phyloP scores from a whole-genome alignment of 2,888 invertebrate genomes.

The Marasmarcha lunaedactyla region DNA sequence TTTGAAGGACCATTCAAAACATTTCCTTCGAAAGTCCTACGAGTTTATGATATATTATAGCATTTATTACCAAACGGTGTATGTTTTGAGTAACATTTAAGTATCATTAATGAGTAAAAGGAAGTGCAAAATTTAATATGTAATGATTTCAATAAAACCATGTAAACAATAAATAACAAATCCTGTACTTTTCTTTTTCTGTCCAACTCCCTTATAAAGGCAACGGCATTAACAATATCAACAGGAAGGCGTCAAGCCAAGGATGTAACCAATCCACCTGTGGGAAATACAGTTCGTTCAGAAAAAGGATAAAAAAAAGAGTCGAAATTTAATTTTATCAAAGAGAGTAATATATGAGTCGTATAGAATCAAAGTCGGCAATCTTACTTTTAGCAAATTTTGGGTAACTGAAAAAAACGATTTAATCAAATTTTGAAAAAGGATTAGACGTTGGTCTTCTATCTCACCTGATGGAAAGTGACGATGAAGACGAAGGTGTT shows the following conservation, averaged over 20 bases:
- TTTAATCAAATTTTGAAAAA: too few relatives aligned
- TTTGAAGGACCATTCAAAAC: constrained; percentile 47
- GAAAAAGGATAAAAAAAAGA: too few relatives aligned
- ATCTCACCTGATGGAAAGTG: too few relatives aligned
- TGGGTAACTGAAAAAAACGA: too few relatives aligned
- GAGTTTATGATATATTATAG: constrained; percentile 47
- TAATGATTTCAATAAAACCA: constrained; percentile 66
- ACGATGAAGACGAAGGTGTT: too few relatives aligned
- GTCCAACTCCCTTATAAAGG: constrained; percentile 27
- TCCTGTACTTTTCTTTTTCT: constrained; percentile 26
- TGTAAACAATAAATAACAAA: constrained; percentile 46
- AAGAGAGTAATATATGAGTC: too few relatives aligned
- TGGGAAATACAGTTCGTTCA: too few relatives aligned
- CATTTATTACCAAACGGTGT: constrained; percentile 69
- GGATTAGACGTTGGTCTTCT: too few relatives aligned
- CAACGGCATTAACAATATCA: constrained; percentile 22
- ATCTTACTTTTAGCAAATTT: too few relatives aligned
- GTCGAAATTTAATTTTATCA: too few relatives aligned
- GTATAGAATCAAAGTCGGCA: too few relatives aligned
- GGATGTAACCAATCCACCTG: too few relatives aligned
- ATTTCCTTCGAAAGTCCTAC: constrained; percentile 46
- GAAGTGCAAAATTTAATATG: constrained; percentile 69
- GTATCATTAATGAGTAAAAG: constrained; percentile 54
- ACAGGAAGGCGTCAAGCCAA: constrained; percentile 29
- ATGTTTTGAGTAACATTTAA: constrained; percentile 63